Conservation (phyloP, 2,113 vertebrate species). For the Tympanuchus pallidicinctus region DNA sequence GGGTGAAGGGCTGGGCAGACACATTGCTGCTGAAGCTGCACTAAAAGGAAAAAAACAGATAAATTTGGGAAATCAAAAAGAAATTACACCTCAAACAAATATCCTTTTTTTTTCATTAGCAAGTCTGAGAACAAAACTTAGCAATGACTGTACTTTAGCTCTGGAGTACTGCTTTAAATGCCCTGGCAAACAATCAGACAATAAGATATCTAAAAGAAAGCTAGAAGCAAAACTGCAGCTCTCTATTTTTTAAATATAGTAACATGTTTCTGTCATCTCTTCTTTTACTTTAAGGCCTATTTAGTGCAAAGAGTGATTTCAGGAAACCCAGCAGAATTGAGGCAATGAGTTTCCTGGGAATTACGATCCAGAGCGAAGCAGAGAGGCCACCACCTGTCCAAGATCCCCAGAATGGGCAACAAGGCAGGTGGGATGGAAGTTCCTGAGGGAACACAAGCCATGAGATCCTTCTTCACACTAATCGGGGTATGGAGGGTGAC, state of each 20-base stretch:
- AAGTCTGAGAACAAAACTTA: not conserved
- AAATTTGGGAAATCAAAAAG: not conserved
- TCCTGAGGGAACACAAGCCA: accelerated
- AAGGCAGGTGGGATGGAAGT: not conserved
- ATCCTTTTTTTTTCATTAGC: not conserved
- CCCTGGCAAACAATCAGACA: not conserved
- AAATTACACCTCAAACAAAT: not conserved
- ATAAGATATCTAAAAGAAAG: not conserved
- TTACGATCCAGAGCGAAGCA: not conserved
- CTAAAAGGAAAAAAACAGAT: not conserved
- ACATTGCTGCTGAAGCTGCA: not conserved
- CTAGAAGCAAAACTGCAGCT: not conserved
- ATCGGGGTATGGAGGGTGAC: not conserved
- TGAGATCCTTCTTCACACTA: not conserved
- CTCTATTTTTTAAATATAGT: not conserved
- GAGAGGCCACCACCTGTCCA: not conserved
- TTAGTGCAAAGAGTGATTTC: not conserved
- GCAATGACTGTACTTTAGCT: not conserved
- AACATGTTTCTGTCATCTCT: not conserved
- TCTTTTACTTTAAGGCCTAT: not conserved
- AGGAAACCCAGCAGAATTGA: not conserved
- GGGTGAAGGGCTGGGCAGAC: not conserved
- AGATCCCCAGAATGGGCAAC: too few relatives aligned
- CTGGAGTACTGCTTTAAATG: not conserved
- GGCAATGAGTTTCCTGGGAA: not conserved